Conservation (phyloP, 2,888 invertebrate genomes). For the Xanthostigma xanthostigma region DNA sequence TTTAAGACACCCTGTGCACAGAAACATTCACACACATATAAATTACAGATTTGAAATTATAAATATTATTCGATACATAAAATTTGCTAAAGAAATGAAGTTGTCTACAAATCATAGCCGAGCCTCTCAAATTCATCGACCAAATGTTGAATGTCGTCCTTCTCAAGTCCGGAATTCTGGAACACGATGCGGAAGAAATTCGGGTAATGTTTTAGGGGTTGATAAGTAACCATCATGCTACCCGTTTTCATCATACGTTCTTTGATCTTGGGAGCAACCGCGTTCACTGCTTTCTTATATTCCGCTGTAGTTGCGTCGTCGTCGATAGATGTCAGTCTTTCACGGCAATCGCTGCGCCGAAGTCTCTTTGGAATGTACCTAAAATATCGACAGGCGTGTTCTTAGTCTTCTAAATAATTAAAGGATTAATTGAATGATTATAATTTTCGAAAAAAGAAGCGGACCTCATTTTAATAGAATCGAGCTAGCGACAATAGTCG, state of each 20-base stretch:
- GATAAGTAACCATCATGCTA: conserved; percentile 92
- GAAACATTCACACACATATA: too few species aligned
- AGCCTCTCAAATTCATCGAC: conserved; percentile 76
- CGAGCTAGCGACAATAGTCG: too few species aligned
- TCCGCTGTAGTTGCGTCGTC: conserved; percentile 30
- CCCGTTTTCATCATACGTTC: conserved; percentile 91
- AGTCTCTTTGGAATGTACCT: conserved; percentile 65
- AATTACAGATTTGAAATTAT: background rate
- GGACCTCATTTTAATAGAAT: too few species aligned
- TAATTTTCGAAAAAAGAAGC: too few species aligned
- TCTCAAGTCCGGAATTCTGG: conserved; percentile 76
- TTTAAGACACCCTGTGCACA: too few species aligned
- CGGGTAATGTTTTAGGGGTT: conserved; percentile 67
- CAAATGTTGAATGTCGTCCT: conserved; percentile 74
- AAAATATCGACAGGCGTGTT: background rate
- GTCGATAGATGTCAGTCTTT: conserved; percentile 16
- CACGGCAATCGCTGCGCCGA: conserved; percentile 28
- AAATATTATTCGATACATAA: background rate
- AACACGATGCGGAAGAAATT: conserved; percentile 93
- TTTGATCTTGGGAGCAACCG: conserved; percentile 83
- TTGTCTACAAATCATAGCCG: conserved; percentile 47
- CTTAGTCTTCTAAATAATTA: too few species aligned
- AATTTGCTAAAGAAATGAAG: background rate
- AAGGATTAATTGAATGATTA: too few species aligned
- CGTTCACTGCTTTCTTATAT: conserved; percentile 51